These are phyloP conservation scores for Teleogryllus occipitalis DNA, from an alignment of 1,140 invertebrate species.

Conservation along the genomic window DNA sequence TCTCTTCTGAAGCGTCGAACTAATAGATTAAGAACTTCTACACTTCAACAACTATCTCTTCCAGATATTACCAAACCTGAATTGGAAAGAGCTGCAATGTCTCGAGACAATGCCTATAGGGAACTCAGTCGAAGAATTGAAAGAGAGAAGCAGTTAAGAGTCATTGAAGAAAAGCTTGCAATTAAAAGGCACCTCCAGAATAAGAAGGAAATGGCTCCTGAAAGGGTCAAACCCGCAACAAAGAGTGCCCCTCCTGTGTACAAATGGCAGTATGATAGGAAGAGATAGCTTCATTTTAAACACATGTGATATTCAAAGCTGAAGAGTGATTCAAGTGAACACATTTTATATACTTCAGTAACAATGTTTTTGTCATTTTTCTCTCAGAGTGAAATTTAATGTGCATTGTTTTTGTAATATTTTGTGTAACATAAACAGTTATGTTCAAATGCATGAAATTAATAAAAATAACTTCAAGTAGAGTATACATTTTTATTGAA, in stretches of 20 bases:
- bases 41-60: conserved; percentile 50
- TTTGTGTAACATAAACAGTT: neutral
- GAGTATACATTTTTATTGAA: neutral
- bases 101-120: conserved; percentile 59
- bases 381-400: too few relatives aligned
- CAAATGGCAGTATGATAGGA: conserved; percentile 77
- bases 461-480: neutral
- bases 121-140: conserved; percentile 74
- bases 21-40: conserved; percentile 55
- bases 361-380: too few relatives aligned
- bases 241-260: conserved; percentile 69
- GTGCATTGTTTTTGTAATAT: neutral
- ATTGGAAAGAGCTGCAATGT: conserved; percentile 46
- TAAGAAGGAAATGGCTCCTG: conserved; percentile 51
- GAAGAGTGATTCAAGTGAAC: too few relatives aligned
- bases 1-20: conserved; percentile 54
- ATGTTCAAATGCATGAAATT: neutral
- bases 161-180: conserved; percentile 79
- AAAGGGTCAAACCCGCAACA: conserved; percentile 54
- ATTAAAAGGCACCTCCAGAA: conserved; percentile 63
- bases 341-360: too few relatives aligned
- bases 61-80: conserved; percentile 46
- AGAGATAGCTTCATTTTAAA: conserved; percentile 45
- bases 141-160: conserved; percentile 67
- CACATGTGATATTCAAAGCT: neutral